Evolutionary conservation across 2,797 vertebrate species (phyloP).

Genomic region (Characodon lateralis): DNA sequence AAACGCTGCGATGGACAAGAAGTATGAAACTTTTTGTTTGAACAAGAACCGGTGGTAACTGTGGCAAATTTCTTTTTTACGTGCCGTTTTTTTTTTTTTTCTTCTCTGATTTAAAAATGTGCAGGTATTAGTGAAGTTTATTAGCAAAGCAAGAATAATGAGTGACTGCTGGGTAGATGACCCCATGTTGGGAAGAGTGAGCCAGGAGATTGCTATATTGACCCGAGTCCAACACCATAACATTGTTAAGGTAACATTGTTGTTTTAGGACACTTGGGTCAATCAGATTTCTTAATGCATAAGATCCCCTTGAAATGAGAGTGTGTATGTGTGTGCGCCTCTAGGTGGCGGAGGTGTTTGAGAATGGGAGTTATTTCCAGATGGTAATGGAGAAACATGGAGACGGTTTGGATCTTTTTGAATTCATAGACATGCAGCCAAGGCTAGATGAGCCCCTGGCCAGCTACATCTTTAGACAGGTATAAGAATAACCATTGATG

Average conservation of each 20-base stretch:
- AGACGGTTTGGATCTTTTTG: slow-evolving; percentile 91
- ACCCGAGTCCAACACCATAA: slow-evolving; percentile 87
- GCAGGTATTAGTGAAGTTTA: slow-evolving; percentile 95
- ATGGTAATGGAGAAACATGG: slow-evolving; percentile 98
- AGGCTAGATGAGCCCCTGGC: slow-evolving; percentile 90
- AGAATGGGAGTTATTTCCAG: slow-evolving; percentile 92
- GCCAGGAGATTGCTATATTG: slow-evolving; percentile 92
- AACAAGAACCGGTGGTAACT: not conserved
- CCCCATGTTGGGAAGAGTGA: slow-evolving; percentile 86
- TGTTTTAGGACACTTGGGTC: not conserved
- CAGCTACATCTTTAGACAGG: slow-evolving; percentile 96
- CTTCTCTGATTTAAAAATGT: slow-evolving; percentile 1
- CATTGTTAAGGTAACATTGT: slow-evolving; percentile 86
- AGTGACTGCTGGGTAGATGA: slow-evolving; percentile 93
- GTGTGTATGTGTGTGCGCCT: not conserved
- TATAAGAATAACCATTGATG: slow-evolving; percentile 26
- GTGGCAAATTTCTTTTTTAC: not conserved
- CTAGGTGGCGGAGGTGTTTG: slow-evolving; percentile 91
- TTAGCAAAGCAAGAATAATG: slow-evolving; percentile 89
- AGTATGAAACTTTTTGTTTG: slow-evolving; percentile 70
- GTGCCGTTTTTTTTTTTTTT: not conserved
- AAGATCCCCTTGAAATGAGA: not conserved
- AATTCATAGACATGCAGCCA: slow-evolving; percentile 93
- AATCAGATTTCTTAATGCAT: not conserved
- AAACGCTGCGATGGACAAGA: slow-evolving; percentile 80